Base-by-base conservation (phyloP, 2,888 invertebrate genomes). In the Tiliacea citrago region DNA sequence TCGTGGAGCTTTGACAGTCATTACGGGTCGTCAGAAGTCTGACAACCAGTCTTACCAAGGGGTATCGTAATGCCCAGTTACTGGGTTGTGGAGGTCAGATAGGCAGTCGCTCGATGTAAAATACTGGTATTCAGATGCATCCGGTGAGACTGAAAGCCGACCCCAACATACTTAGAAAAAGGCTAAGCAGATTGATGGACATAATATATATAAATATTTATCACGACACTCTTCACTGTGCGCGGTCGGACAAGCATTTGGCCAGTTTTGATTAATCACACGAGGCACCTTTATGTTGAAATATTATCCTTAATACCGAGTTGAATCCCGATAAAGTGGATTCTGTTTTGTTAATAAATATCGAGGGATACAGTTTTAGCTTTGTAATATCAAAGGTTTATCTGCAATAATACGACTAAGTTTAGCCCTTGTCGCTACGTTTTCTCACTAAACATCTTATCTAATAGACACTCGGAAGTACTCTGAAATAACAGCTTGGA, bases 401-500 rank as follows among this genome's bases (percentile, higher is more conserved):
- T 79, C 81, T 53, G 21, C 13, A 79, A 84, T 81, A 75, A 82
- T 58, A 73, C 70, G 21, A 62, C 53, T 62, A 71, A 82, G 75
- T 86, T 83, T 83, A 83, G 82, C 88, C 87, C 83, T 89, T 81
- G 89, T 89, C 86, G 85, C 69, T 88, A 91, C 89, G 90, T 92
- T 92, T 90, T 90, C 89, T 90, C 86, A 88, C 87, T 89, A 90
- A 91, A 92, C 91, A 90, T 88, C 89, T 90, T 90, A 87, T 80
- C 85, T 87, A 66, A 62, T 53, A 70, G 66, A 47, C 65, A 74
- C 68, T 66, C 58, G 18, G 45, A 71, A 72, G 76, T 63, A 57
- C 82, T 65, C n/a, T 67, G 53, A 57, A 83, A 77, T 68, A 82
- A 71, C 73, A 82, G 47, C n/a, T 29, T 66, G n/a, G 69, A 71